Percentiles rank a stretch among this genome's conserved stretches.
These are phyloP conservation scores for Cephalotes varians DNA, from an alignment of 2,888 invertebrate species.

Conservation along the genomic window DNA sequence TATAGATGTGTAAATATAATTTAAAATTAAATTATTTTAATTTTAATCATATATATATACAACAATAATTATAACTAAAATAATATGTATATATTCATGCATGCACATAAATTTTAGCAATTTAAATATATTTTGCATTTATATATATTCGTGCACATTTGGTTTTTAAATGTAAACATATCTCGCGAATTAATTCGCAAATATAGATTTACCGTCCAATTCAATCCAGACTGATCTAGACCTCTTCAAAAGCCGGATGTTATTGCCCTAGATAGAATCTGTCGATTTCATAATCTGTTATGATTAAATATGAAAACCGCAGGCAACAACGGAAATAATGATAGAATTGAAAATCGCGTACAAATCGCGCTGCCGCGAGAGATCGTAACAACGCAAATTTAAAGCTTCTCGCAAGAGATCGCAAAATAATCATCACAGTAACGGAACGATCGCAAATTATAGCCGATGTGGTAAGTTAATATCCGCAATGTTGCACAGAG, in stretches of 20 bases:
- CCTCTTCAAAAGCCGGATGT: slow-evolving; percentile 27
- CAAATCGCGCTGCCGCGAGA: not conserved
- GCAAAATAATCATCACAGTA: slow-evolving; percentile 40
- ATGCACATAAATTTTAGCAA: no score
- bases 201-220: not conserved
- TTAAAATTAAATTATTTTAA: not conserved
- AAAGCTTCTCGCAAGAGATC: slow-evolving; percentile 19
- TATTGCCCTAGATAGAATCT: slow-evolving; percentile 4
- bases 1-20: not conserved
- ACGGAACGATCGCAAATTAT: slow-evolving; percentile 41
- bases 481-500: slow-evolving; percentile 37
- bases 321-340: slow-evolving; percentile 16
- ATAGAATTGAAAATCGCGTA: not conserved
- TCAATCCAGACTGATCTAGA: not conserved
- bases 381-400: slow-evolving; percentile 33
- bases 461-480: slow-evolving; percentile 39
- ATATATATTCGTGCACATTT: not conserved
- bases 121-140: not conserved
- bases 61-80: no score
- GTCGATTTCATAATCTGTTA: slow-evolving; percentile 1
- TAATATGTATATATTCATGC: no score
- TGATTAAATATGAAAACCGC: slow-evolving; percentile 19
- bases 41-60: not conserved
- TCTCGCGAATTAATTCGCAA: not conserved
- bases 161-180: not conserved